Percentiles rank a stretch among this genome's conserved stretches.
phyloP scores from a whole-genome alignment of 2,113 vertebrate genomes.

The Paramormyrops kingsleyae region DNA sequence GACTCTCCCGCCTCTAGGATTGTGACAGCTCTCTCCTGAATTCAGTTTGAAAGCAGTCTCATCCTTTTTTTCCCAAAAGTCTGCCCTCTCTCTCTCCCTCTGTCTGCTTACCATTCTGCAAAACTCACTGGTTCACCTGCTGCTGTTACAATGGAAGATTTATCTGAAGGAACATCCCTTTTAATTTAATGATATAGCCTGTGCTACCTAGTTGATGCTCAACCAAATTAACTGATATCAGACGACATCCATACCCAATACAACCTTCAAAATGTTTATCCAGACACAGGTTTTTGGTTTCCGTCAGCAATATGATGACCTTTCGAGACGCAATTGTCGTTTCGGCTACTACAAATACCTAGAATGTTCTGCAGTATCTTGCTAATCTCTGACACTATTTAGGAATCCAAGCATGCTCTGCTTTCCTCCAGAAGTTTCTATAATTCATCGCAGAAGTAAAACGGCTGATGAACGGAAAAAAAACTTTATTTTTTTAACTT shows the following conservation, averaged over 20 bases:
- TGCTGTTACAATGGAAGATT: neutral
- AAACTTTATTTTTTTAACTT: neutral
- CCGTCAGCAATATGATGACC: neutral
- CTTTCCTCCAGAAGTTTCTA: slow-evolving; percentile 3
- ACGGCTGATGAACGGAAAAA: neutral
- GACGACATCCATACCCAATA: neutral
- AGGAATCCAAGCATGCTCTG: neutral
- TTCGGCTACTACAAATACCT: neutral
- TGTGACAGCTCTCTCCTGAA: neutral
- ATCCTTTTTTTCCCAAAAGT: neutral
- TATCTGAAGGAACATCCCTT: neutral
- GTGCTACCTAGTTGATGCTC: neutral
- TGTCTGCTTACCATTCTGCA: neutral
- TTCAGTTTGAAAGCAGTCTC: neutral
- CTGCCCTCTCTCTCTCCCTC: neutral
- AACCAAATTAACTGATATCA: slow-evolving; percentile 6
- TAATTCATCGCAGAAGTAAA: slow-evolving; percentile 9
- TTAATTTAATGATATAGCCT: neutral
- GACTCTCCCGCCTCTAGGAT: neutral
- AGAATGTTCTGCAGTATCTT: neutral
- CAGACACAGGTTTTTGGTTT: neutral
- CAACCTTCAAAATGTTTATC: slow-evolving; percentile 1
- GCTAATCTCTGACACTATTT: neutral
- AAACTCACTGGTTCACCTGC: neutral
- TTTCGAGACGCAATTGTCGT: neutral